Base-by-base conservation (phyloP, 1,140 invertebrate species). In the Popillia japonica region DNA sequence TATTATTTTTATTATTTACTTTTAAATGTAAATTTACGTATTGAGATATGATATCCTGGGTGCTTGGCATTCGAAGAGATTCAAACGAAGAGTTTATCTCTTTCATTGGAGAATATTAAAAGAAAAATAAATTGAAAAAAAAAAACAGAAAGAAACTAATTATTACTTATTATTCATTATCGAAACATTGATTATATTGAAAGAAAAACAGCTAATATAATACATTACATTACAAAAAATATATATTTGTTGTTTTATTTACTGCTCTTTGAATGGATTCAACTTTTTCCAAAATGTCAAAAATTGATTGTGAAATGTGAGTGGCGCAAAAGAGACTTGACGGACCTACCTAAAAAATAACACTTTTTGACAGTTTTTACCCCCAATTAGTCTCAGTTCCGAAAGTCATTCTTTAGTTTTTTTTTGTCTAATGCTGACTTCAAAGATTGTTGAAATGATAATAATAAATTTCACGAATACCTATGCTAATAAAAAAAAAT, bases 1-100 rank as follows among this genome's bases (percentile, higher is more conserved):
- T 74, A 74, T 74, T 27, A 68, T 68, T 68, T 68, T 68, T 68
- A 68, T 68, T 68, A 68, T 68, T 68, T 68, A 68, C 40, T 74
- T 74, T 74, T 74, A 74, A 74, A 74, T 74, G 72, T 74, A 74
- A 74, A 74, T 41, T 74, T 74, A 40, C n/a, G 7, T 74, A 74
- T 74, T 34, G 14, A 42, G 22, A 42, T 34, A 34, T 22, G 20
- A 27, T 68, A 68, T 68, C 41, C 40, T 44, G 72, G 72, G 72
- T 74, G 72, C 72, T 74, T 74, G 72, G 72, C 72, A 74, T 74
- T 74, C 72, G 41, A 23, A 41, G 17, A 40, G 27, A 42, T 34
- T 41, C 6, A 68, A 68, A 34, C 61, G 7, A 68, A 8, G 22
- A 68, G 61, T 68, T 68, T 68, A 14, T 55, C 11, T 34, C 61